A percentile compares a stretch with the other conserved stretches of the same genome.
Evolutionary conservation across 2,113 vertebrate species (phyloP).

Genomic region (Stomatorhinus ivindoensis): DNA sequence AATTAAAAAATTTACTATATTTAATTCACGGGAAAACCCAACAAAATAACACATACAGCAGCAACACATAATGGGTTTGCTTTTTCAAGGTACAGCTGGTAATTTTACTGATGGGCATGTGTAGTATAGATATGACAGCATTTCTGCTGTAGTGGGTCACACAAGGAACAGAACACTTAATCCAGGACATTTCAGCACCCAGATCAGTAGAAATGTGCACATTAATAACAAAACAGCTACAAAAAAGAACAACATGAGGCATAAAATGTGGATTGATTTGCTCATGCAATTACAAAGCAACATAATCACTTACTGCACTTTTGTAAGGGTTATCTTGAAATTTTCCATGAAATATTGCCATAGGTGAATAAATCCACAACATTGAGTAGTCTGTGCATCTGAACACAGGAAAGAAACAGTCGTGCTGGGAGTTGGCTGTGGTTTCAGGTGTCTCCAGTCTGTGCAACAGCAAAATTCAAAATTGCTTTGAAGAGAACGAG

Average conservation of each 20-base stretch:
- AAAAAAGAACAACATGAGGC: neutral
- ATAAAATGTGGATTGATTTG: neutral
- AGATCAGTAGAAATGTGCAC: neutral
- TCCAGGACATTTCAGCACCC: neutral
- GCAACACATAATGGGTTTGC: neutral
- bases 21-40: neutral
- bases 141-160: neutral
- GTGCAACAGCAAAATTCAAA: neutral
- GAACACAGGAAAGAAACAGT: neutral
- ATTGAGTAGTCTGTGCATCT: neutral
- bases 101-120: neutral
- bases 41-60: neutral
- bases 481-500: neutral
- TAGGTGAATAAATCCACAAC: constrained; percentile 5
- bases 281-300: constrained; percentile 11
- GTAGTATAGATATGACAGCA: neutral
- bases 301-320: neutral
- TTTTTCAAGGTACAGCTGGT: neutral
- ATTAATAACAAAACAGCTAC: neutral
- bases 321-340: neutral
- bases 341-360: neutral
- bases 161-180: neutral
- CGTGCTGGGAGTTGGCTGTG: neutral
- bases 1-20: neutral
- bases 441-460: neutral